Percentiles rank a stretch among this genome's conserved stretches.
Conservation (phyloP, 2,797 vertebrate genomes). For the Anolis apletophallus region DNA sequence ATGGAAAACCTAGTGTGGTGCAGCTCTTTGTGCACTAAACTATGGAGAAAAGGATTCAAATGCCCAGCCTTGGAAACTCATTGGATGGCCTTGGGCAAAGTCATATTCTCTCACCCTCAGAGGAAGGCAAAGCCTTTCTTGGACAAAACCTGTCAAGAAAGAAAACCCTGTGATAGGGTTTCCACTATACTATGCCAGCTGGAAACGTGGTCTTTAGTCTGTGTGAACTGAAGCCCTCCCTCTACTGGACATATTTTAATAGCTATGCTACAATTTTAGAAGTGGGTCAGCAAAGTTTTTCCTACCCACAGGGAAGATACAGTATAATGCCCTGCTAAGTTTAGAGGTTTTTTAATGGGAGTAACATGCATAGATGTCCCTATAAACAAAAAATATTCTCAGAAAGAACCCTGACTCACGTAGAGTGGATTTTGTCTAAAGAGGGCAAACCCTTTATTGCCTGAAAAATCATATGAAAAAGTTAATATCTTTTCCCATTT, state of each 20-base stretch:
- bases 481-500: slow-evolving; percentile 11
- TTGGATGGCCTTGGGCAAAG: no score
- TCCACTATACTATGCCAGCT: no score
- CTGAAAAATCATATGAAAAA: background rate
- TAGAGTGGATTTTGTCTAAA: background rate
- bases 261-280: background rate
- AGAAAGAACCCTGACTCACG: background rate
- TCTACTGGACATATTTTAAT: background rate
- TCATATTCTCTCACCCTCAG: no score
- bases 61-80: no score
- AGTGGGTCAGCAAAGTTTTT: background rate
- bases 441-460: background rate
- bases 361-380: background rate
- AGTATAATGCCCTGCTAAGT: background rate
- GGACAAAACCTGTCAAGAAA: no score
- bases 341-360: background rate
- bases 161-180: no score
- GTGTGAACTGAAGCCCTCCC: background rate
- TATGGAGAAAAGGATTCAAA: no score
- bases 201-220: background rate
- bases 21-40: no score
- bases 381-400: background rate
- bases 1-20: no score
- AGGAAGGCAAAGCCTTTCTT: no score
- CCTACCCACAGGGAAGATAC: background rate